These are phyloP conservation scores for Hylia prasina DNA, from an alignment of 2,113 vertebrate genomes.

Conservation along the genomic window DNA sequence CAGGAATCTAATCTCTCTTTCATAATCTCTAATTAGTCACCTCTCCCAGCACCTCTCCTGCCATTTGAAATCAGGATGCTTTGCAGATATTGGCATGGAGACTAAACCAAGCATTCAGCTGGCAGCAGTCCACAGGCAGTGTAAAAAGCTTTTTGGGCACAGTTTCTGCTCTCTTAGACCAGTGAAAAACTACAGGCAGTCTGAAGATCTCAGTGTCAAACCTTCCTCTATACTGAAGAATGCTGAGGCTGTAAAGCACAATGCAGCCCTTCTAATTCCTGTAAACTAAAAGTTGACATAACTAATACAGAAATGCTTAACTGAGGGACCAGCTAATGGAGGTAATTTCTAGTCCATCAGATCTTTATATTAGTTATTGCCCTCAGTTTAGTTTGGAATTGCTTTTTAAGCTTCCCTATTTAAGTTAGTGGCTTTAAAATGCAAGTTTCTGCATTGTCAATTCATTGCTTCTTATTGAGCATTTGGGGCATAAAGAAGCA, in stretches of 20 bases:
- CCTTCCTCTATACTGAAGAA: background rate
- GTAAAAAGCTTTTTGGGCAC: background rate
- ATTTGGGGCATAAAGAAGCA: background rate
- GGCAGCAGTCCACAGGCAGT: background rate
- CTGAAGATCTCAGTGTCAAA: background rate
- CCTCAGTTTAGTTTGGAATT: constrained; percentile 40
- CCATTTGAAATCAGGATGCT: background rate
- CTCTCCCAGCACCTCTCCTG: constrained; percentile 12
- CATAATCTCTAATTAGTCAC: constrained; percentile 45
- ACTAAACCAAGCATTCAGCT: background rate
- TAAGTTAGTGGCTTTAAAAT: background rate
- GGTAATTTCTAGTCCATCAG: constrained; percentile 43
- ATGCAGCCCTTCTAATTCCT: background rate
- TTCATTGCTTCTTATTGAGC: background rate
- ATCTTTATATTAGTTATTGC: constrained; percentile 29
- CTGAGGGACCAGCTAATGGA: constrained; percentile 3
- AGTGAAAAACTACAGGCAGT: background rate
- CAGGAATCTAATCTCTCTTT: constrained; percentile 38
- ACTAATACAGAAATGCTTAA: constrained; percentile 20
- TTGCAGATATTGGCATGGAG: background rate
- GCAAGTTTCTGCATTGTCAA: background rate
- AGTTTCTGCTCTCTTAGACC: background rate
- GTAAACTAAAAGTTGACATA: background rate
- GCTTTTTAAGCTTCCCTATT: constrained; percentile 45
- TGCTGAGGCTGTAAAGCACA: background rate